Evolutionary conservation across 2,113 vertebrate species (phyloP), one percentile per base, ranked within the genome.

Genomic region (Sander lucioperca): DNA sequence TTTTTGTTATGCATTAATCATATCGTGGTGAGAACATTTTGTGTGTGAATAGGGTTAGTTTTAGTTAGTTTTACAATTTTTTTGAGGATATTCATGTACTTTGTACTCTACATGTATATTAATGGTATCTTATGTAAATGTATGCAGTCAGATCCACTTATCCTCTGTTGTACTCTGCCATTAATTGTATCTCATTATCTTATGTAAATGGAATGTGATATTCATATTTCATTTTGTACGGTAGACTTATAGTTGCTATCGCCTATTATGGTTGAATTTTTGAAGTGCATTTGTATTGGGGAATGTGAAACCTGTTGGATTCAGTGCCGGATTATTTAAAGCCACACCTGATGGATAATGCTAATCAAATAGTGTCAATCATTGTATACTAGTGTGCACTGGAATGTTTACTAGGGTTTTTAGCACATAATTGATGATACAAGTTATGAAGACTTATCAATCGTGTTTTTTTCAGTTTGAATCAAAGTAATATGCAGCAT

Each of bases 181-280:
- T 61, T 61, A 61, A 61, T 33, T 62, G 59, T 19, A 36, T 61
- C 39, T 45, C 39, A 45, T 39, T 66, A 66, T 48, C 43, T 27
- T 48, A 50, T 67, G 43, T 9, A 64, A 43, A n/a, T 64, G 25
- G 1, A 23, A 50, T 16, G 14, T 18, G 18, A 16, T 50, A 50
- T 50, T 5, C 6, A 16, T 16, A 5, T 16, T 16, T 50, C 1
- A 50, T 16, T 50, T 50, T 50, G 16, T 50, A 18, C 9, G 15
- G 39, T 39, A 39, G 39, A 39, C 1, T 33, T 33, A 33, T 33
- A 39, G 39, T 39, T 39, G 9, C 36, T 39, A 39, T 39, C 5
- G 36, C 9, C 39, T 39, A 10, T 39, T 50, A 50, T 50, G 5
- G 48, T 16, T 50, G 14, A 6, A 16, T 50, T 50, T 50, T 50